Conservation (phyloP, 2,113 vertebrate genomes). For the Oreochromis niloticus region DNA sequence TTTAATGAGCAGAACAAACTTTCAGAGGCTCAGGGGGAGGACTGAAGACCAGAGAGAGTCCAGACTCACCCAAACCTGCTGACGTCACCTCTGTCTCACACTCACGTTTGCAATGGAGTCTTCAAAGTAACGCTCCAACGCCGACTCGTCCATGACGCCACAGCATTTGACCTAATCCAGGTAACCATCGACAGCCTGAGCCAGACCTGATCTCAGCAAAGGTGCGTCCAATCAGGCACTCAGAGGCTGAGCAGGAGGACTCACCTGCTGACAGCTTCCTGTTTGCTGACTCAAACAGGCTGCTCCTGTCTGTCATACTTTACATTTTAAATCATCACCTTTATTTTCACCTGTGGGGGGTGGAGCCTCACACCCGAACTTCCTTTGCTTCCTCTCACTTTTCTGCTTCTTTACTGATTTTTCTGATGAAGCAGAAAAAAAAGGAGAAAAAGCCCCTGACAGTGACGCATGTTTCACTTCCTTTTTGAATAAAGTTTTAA, state of each 20-base stretch:
- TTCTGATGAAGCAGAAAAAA: background rate
- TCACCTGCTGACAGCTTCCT: background rate
- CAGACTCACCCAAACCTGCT: background rate
- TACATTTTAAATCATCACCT: background rate
- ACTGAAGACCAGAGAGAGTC: background rate
- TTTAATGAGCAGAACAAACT: background rate
- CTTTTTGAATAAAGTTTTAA: background rate
- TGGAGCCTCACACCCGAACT: background rate
- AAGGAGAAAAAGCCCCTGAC: background rate
- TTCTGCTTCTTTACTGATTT: background rate
- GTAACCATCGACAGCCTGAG: background rate
- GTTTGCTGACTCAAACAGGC: background rate
- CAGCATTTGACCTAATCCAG: background rate
- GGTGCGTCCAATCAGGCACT: slow-evolving; percentile 10
- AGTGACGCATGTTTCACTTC: background rate
- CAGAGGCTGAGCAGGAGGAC: background rate
- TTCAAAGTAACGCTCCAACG: slow-evolving; percentile 79
- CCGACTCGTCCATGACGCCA: slow-evolving; percentile 66
- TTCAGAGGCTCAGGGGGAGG: background rate
- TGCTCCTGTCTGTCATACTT: background rate
- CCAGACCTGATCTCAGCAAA: slow-evolving; percentile 5
- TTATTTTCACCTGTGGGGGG: background rate
- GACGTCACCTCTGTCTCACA: background rate
- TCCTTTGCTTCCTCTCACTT: background rate
- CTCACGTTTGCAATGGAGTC: slow-evolving; percentile 68